Evolutionary conservation across 1,140 invertebrate genomes (phyloP), one percentile per base, ranked within the genome.

Genomic region (Drosophila miranda): DNA sequence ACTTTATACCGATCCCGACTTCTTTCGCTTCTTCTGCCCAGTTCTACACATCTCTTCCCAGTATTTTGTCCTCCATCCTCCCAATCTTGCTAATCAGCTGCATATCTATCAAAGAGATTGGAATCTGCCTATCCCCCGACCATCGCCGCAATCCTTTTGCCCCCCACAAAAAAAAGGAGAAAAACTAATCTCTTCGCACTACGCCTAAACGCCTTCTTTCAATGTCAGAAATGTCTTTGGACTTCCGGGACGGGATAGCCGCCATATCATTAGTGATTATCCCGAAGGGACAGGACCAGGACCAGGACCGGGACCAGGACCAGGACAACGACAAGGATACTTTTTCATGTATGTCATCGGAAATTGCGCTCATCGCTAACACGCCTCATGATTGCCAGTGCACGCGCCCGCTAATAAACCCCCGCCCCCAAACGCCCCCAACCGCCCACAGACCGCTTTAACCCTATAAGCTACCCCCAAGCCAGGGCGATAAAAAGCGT

Each of bases 331-430:
- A 26, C 62, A 52, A 44, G 53, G 8, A 68, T 63, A 64, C 72
- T 67, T 81, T 38, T 84, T 81, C 69, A 66, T 75, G 77, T 79
- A 75, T 78, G 81, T 87, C 81, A 71, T 87, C 81, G 82, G 82
- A 86, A 86, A 86, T 86, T 80, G 74, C 77, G 70, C 21, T 52
- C 60, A 41, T 28, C 44, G 67, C 81, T 86, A 86, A 87, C 82
- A 63, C 81, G 82, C 77, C 82, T 87, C 74, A 67, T 81, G 73
- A 86, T 86, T 86, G 78, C 81, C 82, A 34, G 58, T 59, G 81
- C 81, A 86, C 81, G 81, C 81, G 79, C n/a, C 62, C 66, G 61
- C 79, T 83, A 83, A 83, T 83, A 83, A 83, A 77, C 74, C 55
- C 42, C 45, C 43, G 9, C 28, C 28, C 13, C 23, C 69, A 69